These are phyloP conservation scores for Apistogramma diplotaenia DNA, from an alignment of 2,113 vertebrate genomes.

Conservation along the genomic window DNA sequence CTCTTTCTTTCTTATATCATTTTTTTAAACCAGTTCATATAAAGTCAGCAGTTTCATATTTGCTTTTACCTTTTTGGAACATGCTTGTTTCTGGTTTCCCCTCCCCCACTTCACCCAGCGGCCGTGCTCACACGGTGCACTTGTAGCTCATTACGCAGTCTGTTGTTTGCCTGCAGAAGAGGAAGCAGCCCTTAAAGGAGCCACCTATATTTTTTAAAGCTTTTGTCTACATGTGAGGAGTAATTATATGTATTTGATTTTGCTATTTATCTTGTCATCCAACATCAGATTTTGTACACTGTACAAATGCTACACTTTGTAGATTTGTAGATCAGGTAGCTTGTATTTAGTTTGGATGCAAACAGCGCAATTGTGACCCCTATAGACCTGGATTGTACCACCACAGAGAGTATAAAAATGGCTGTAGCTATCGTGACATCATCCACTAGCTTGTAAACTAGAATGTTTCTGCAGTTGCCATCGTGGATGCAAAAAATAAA, in stretches of 20 bases:
- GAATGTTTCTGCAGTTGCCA: too few species aligned
- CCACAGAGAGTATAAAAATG: not conserved
- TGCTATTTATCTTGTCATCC: not conserved
- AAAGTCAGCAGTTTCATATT: not conserved
- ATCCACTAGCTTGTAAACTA: too few species aligned
- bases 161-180: slow-evolving; percentile 21
- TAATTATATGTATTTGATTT: not conserved
- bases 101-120: slow-evolving; percentile 51
- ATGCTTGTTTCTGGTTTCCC: slow-evolving; percentile 40
- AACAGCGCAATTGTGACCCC: not conserved
- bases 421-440: not conserved
- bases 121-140: slow-evolving; percentile 40
- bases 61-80: not conserved
- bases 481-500: not conserved
- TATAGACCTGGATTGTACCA: not conserved
- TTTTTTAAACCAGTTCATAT: not conserved
- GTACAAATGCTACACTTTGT: not conserved
- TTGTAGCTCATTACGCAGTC: slow-evolving; percentile 30
- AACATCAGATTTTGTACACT: not conserved
- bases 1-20: not conserved
- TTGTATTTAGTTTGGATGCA: not conserved
- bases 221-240: not conserved
- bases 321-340: not conserved
- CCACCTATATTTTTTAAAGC: slow-evolving; percentile 25
- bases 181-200: slow-evolving; percentile 31